These are phyloP conservation scores for Drosophila kanekoi DNA, from an alignment of 2,888 invertebrate genomes.

Conservation along the genomic window DNA sequence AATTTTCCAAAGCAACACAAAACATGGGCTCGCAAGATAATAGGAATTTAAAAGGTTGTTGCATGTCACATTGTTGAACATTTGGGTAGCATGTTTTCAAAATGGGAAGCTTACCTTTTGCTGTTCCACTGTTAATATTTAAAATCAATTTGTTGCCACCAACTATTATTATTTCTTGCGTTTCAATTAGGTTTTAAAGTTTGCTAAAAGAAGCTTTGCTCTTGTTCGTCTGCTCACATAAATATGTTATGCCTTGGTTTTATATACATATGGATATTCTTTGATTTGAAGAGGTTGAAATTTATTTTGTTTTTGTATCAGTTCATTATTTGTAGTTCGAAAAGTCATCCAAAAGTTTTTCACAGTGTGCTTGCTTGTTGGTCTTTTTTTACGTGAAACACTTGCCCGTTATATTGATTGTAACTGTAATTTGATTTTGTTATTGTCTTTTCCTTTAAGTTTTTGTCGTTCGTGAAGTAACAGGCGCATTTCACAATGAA, in stretches of 20 bases:
- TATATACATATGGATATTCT: not conserved
- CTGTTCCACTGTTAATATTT: not conserved
- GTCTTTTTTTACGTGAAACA: not conserved
- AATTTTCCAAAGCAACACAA: too few species aligned
- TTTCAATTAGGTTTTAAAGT: not conserved
- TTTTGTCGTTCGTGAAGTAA: conserved; percentile 9
- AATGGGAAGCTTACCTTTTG: not conserved
- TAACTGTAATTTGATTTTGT: conserved; percentile 9
- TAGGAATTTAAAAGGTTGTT: too few species aligned
- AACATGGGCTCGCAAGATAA: too few species aligned
- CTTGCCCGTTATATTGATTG: not conserved
- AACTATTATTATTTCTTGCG: not conserved
- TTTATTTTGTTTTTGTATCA: not conserved
- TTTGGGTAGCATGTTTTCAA: too few species aligned
- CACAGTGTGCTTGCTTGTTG: not conserved
- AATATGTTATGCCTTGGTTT: too few species aligned
- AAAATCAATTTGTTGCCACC: not conserved
- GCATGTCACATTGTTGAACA: too few species aligned
- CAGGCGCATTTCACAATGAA: too few species aligned
- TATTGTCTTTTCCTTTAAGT: too few species aligned
- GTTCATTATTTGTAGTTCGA: not conserved
- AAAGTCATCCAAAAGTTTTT: conserved; percentile 1
- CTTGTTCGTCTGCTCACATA: too few species aligned
- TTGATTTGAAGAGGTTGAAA: not conserved
- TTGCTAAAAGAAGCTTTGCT: not conserved